Evolutionary conservation across 2,888 invertebrate genomes (phyloP).

Genomic region (Sminthurinus aureus): DNA sequence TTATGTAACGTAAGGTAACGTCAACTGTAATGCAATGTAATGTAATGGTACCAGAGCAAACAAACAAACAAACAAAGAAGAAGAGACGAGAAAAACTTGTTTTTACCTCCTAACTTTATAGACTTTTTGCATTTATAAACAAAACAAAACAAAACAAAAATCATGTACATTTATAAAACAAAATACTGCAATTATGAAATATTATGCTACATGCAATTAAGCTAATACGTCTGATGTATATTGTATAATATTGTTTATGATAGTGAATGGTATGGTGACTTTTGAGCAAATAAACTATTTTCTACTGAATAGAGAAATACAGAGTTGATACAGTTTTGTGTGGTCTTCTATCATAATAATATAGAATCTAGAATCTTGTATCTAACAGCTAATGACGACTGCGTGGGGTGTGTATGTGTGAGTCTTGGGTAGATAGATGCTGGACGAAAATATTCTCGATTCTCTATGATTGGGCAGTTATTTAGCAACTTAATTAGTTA

Average conservation of each 20-base stretch:
- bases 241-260: neutral
- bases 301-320: neutral
- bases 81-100: constrained; percentile 13
- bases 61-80: neutral
- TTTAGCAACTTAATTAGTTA: neutral
- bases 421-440: neutral
- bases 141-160: constrained; percentile 14
- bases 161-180: constrained; percentile 11
- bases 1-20: neutral
- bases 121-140: constrained; percentile 31
- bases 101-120: constrained; percentile 32
- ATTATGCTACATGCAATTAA: neutral
- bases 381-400: too few relatives aligned
- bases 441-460: too few relatives aligned
- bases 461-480: neutral
- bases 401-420: neutral
- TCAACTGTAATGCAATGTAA: neutral
- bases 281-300: constrained; percentile 10
- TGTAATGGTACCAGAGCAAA: constrained; percentile 6
- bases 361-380: neutral
- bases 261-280: too few relatives aligned
- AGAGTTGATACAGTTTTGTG: neutral
- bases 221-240: neutral
- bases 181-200: neutral
- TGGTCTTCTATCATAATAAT: neutral